These are phyloP conservation scores for Rattus rattus DNA, from an alignment of 2,113 vertebrate species.

Conservation along the genomic window DNA sequence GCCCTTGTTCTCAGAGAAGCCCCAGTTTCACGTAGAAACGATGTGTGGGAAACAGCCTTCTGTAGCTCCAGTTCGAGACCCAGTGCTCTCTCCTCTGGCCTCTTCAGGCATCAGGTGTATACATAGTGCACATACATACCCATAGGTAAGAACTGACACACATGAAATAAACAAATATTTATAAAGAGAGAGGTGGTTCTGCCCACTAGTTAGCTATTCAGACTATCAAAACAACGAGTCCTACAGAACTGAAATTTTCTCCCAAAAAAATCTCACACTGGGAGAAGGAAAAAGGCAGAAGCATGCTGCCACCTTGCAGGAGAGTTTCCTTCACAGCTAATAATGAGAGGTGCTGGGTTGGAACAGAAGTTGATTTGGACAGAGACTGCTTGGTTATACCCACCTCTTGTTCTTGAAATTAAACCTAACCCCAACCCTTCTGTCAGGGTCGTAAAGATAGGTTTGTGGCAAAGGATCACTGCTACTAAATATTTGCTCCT, in stretches of 20 bases:
- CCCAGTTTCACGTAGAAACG: not conserved
- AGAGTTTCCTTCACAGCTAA: too few species aligned
- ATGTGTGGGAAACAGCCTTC: not conserved
- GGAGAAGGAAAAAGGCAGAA: not conserved
- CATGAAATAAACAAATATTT: not conserved
- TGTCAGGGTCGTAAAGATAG: not conserved
- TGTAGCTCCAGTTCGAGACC: not conserved
- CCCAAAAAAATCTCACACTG: not conserved
- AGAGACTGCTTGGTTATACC: not conserved
- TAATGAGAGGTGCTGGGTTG: not conserved
- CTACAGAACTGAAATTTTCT: not conserved
- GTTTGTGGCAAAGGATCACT: not conserved
- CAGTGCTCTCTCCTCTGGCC: not conserved
- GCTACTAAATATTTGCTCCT: not conserved
- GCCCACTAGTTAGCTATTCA: not conserved
- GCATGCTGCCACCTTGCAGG: not conserved
- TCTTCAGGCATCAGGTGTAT: not conserved
- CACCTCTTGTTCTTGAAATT: not conserved
- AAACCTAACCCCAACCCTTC: not conserved
- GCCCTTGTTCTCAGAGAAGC: not conserved
- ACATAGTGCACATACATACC: not conserved
- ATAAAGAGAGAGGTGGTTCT: not conserved
- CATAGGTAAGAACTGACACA: not conserved
- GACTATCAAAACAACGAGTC: not conserved
- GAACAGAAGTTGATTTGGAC: not conserved